Conservation (phyloP, 2,113 vertebrate species). For the Phasianus colchicus region DNA sequence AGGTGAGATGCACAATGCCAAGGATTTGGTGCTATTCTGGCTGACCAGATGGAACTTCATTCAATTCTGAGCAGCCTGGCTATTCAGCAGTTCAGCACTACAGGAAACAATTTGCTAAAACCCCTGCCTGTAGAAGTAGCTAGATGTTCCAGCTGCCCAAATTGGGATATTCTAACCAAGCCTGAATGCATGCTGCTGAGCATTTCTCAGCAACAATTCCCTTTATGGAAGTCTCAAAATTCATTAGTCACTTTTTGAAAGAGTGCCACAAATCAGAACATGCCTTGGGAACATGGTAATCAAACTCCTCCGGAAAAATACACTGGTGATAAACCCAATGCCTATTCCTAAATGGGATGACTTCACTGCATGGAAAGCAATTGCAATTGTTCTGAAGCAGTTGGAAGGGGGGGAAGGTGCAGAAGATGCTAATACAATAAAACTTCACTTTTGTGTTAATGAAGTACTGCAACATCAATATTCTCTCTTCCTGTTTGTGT, state of each 20-base stretch:
- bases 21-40: background rate
- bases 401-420: rapidly evolving
- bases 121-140: background rate
- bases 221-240: background rate
- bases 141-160: background rate
- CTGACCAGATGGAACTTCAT: background rate
- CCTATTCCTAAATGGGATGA: background rate
- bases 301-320: background rate
- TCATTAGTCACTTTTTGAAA: background rate
- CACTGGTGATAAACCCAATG: background rate
- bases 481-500: background rate
- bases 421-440: background rate
- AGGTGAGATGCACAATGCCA: rapidly evolving
- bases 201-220: background rate
- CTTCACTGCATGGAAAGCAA: background rate
- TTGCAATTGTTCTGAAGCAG: background rate
- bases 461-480: background rate
- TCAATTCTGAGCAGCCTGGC: background rate
- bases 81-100: background rate
- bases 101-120: background rate
- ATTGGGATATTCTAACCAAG: background rate
- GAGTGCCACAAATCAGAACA: background rate
- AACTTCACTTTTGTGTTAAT: background rate
- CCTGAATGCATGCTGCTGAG: background rate
- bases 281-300: rapidly evolving